These are phyloP conservation scores for Scaptomyza cyrtandrae DNA, from an alignment of 2,888 invertebrate species.

Conservation along the genomic window DNA sequence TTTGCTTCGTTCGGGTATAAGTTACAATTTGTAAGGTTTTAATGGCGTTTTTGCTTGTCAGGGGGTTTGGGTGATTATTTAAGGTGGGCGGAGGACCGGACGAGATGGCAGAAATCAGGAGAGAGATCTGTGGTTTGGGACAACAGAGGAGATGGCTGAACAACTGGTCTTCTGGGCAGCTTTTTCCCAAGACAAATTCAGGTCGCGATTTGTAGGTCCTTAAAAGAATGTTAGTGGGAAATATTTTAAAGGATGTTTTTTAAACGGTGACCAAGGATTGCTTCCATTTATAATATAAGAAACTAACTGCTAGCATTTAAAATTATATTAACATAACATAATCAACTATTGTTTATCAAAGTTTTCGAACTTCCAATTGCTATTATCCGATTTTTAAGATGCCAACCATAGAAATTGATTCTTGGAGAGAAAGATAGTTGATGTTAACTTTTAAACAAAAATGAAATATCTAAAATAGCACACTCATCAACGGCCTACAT, in stretches of 20 bases:
- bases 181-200: slow-evolving; percentile 20
- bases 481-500: slow-evolving; percentile 5
- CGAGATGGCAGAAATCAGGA: slow-evolving; percentile 27
- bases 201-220: not conserved
- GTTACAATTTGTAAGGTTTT: slow-evolving; percentile 77
- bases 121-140: slow-evolving; percentile 12
- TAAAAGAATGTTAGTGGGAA: not conserved
- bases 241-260: not conserved
- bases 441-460: not conserved
- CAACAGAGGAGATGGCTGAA: not conserved
- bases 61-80: slow-evolving; percentile 2
- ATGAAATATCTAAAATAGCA: slow-evolving; percentile 4
- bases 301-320: too few relatives aligned
- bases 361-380: too few relatives aligned
- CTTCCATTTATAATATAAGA: too few relatives aligned
- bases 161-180: slow-evolving; percentile 15
- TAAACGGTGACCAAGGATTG: too few relatives aligned
- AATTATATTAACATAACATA: too few relatives aligned
- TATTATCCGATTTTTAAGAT: too few relatives aligned
- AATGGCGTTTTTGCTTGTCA: slow-evolving; percentile 53
- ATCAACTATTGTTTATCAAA: too few relatives aligned
- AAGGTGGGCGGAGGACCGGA: not conserved
- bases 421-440: not conserved
- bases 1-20: slow-evolving; percentile 57
- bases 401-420: too few relatives aligned